Evolutionary conservation across 2,797 vertebrate species (phyloP), one percentile per base, ranked within the genome.

Genomic region (Pitangus sulphuratus): DNA sequence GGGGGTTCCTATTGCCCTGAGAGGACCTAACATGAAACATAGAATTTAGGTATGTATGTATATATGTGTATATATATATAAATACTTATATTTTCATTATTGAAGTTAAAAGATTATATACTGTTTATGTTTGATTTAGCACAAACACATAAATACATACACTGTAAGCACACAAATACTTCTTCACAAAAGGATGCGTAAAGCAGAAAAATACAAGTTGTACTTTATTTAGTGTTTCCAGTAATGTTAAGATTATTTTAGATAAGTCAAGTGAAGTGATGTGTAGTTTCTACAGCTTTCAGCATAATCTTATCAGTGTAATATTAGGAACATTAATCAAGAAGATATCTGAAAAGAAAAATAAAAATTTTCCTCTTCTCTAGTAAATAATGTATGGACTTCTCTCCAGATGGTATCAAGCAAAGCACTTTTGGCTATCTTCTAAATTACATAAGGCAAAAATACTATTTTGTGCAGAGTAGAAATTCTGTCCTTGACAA

Each of bases 241-340:
- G 17, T 22, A 84, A 35, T 21, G 16, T 30, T 53, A 79, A 51
- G 8, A 37, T 53, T 51, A 30, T 76, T 91, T 91, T 53, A 79
- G 30, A 16, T 33, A 83, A 51, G 40, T 64, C 71, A 80, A 24
- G 12, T 61, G n/a, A 68, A 84, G 9, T 37, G 15, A 47, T 33
- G 9, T 33, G 30, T 47, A 66, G 5, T 16, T 84, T 86, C 69
- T 86, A 37, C 31, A 81, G 12, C 48, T 45, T 86, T 81, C 81
- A 85, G 26, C 31, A 74, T 83, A 70, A 89, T 70, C 60, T 57
- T 75, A 44, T 66, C 28, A n/a, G 8, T n/a, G 24, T 77, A 83
- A 83, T 84, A 85, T 85, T 80, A 70, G 4, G 31, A 93, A 51
- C 37, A 91, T 79, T 87, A 84, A 76, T 93, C 64, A 90, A 87